Percentiles rank a stretch among this genome's conserved stretches.
phyloP scores from a whole-genome alignment of 2,888 invertebrate genomes.

The Cryptosula pallasiana region DNA sequence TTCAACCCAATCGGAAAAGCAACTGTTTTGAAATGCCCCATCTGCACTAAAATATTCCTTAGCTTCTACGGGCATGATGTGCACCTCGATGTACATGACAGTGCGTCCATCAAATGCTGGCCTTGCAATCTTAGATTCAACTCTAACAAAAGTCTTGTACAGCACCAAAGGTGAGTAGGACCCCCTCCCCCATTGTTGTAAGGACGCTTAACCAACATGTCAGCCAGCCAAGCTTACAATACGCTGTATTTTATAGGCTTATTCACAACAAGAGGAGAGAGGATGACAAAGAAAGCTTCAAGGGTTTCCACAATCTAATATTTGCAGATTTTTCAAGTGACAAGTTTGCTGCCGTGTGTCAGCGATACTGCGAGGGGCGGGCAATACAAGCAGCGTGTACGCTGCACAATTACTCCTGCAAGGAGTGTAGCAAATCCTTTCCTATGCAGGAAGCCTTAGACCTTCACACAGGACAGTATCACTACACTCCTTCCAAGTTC shows the following conservation, averaged over 20 bases:
- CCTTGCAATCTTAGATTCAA: neutral
- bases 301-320: conserved; percentile 16
- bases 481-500: conserved; percentile 10
- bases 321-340: conserved; percentile 20
- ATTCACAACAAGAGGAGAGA: conserved; percentile 1
- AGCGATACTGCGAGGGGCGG: conserved; percentile 9
- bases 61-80: conserved; percentile 17
- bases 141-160: conserved; percentile 20
- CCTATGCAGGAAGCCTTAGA: neutral
- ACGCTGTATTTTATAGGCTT: neutral
- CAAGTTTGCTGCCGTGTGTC: conserved; percentile 1
- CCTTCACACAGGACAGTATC: neutral
- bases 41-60: conserved; percentile 6
- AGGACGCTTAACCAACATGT: neutral
- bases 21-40: neutral
- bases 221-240: neutral
- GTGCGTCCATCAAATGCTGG: conserved; percentile 19
- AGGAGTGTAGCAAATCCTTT: neutral
- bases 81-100: neutral
- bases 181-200: neutral
- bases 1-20: neutral
- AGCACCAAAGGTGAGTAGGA: conserved; percentile 7
- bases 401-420: conserved; percentile 20
- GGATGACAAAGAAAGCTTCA: neutral
- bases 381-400: conserved; percentile 6